Percentiles rank a stretch among this genome's conserved stretches.
phyloP scores from a whole-genome alignment of 2,888 invertebrate species.

The Drosophila nr. perissopoda region DNA sequence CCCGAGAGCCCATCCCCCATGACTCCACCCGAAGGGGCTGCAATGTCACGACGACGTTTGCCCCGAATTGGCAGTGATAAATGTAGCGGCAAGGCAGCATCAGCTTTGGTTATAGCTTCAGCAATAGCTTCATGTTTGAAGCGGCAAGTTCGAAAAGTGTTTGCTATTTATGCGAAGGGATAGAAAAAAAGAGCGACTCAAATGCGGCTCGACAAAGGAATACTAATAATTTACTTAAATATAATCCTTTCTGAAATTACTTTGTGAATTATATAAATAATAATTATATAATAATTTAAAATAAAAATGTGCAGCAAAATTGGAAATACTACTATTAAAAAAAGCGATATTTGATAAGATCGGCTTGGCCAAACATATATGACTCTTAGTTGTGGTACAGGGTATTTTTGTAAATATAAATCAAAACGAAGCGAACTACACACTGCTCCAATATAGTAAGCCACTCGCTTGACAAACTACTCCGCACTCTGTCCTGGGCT shows the following conservation, averaged over 20 bases:
- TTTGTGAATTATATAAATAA: neutral
- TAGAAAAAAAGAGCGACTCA: slow-evolving; percentile 20
- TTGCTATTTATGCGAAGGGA: slow-evolving; percentile 76
- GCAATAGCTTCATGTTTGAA: slow-evolving; percentile 50
- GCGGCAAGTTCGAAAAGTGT: slow-evolving; percentile 68
- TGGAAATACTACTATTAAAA: neutral
- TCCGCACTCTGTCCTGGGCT: slow-evolving; percentile 20
- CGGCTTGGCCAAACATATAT: accelerated
- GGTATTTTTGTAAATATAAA: slow-evolving; percentile 38
- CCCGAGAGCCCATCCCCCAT: slow-evolving; percentile 17
- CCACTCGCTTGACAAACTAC: slow-evolving; percentile 69
- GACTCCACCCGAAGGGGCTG: slow-evolving; percentile 27
- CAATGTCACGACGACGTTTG: slow-evolving; percentile 55
- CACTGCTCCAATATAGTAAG: neutral
- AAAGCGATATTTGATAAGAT: neutral
- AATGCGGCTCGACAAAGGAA: neutral
- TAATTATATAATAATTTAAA: neutral
- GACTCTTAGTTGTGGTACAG: slow-evolving; percentile 2
- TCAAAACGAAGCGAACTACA: slow-evolving; percentile 1
- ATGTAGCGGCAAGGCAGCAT: slow-evolving; percentile 61
- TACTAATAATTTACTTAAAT: neutral
- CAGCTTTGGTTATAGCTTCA: slow-evolving; percentile 27
- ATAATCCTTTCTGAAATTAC: neutral
- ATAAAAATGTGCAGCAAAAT: too few species aligned
- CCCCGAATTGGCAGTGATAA: slow-evolving; percentile 76